These are phyloP conservation scores for Carcharodon carcharias DNA, from an alignment of 2,797 vertebrate genomes.

Conservation along the genomic window DNA sequence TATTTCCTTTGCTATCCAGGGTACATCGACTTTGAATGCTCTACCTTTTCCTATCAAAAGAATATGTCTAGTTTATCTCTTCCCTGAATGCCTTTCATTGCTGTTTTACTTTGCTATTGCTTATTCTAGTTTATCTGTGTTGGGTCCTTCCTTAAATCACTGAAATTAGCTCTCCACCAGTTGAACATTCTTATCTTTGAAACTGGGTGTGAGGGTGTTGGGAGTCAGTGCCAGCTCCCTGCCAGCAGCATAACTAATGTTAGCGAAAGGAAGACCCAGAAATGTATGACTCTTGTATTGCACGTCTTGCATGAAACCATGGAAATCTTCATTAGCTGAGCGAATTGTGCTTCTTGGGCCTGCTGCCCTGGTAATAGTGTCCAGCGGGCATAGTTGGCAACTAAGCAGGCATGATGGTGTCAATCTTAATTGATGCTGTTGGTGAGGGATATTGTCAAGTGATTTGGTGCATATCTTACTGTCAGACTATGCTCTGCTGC, in stretches of 20 bases:
- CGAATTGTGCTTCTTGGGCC: not conserved
- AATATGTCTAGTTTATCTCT: not conserved
- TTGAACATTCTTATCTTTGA: not conserved
- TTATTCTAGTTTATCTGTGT: not conserved
- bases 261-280: not conserved
- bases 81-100: not conserved
- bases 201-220: not conserved
- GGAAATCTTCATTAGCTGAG: not conserved
- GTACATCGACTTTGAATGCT: not conserved
- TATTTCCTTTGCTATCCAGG: not conserved
- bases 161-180: not conserved
- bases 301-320: not conserved
- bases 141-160: not conserved
- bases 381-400: not conserved
- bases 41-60: not conserved
- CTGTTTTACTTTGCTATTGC: not conserved
- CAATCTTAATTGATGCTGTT: not conserved
- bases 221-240: not conserved
- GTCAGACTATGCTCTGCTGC: not conserved
- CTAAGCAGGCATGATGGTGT: not conserved
- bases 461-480: not conserved
- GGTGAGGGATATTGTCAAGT: not conserved
- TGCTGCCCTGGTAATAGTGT: not conserved
- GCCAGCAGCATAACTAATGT: not conserved
- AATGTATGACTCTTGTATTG: not conserved